Conservation (phyloP, 2,888 invertebrate species). For the Octodonta nipae region DNA sequence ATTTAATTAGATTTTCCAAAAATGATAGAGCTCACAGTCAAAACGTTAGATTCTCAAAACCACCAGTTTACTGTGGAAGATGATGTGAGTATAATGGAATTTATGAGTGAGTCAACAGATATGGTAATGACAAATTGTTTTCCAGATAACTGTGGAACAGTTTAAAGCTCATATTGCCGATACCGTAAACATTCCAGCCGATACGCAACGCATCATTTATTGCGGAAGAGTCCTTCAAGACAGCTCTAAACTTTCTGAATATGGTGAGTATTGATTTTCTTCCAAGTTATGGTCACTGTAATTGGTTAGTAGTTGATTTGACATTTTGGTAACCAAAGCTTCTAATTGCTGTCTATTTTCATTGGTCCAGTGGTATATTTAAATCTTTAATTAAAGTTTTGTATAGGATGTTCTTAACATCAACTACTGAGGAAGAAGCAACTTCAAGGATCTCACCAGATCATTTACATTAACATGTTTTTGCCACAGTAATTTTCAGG, state of each 20-base stretch:
- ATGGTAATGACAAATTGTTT: slow-evolving; percentile 7
- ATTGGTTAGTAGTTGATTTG: too few species aligned
- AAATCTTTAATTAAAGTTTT: too few species aligned
- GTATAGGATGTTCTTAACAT: too few species aligned
- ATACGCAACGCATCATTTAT: slow-evolving; percentile 81
- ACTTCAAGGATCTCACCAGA: too few species aligned
- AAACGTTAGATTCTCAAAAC: slow-evolving; percentile 79
- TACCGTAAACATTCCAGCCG: slow-evolving; percentile 64
- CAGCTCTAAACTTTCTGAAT: slow-evolving; percentile 71
- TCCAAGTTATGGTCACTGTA: too few species aligned
- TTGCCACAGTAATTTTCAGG: too few species aligned
- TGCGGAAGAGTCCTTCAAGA: slow-evolving; percentile 88
- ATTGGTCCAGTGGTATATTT: too few species aligned
- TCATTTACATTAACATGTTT: too few species aligned
- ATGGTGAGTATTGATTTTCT: slow-evolving; percentile 53
- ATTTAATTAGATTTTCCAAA: slow-evolving; percentile 9
- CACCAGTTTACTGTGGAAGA: slow-evolving; percentile 69
- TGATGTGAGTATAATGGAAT: slow-evolving; percentile 53
- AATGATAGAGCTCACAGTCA: slow-evolving; percentile 76
- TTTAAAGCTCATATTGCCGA: slow-evolving; percentile 69
- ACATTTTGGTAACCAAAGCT: too few species aligned
- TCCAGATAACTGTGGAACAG: slow-evolving; percentile 64
- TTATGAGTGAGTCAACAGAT: neutral
- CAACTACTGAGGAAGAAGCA: too few species aligned
- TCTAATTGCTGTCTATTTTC: too few species aligned